Base-by-base conservation (phyloP, 1,140 invertebrate genomes). In the Odontomachus brunneus region DNA sequence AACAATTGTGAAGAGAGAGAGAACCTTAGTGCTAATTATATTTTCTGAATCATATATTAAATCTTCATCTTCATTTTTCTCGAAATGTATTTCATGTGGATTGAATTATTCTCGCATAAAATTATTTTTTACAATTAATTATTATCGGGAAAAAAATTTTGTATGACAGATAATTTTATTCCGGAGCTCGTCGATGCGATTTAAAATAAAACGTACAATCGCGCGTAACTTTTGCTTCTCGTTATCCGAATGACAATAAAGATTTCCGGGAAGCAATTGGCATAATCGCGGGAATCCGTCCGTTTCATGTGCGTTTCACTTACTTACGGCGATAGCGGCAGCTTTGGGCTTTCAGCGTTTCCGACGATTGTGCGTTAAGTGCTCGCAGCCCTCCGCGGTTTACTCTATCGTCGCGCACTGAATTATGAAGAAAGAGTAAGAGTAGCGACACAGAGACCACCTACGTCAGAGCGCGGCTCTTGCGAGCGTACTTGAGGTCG, bases 341-440 rank as follows among this genome's bases (percentile, higher is more conserved):
- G 55, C 33, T 49, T 57, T 22, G 9, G 9, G 33, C 69, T 57
- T 44, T 14, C 57, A 67, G 15, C 26, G 3, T 78, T 78, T 57
- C 60, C 49, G 51, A 33, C 49, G 9, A 11, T 17, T n/a, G 38
- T 69, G 65, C 22, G 9, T 33, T 69, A 59, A 80, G 51, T 55
- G 75, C 65, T 57, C 57, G 33, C 22, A 57, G 55, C 33, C 51
- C 7, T 29, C 5, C 51, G 53, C 5, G n/a, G 0, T 24, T 38
- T 9, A 29, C 38, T 71, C 22, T 80, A 59, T 80, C 65, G 29
- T 48, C 26, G 12, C 38, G 24, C 29, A 14, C n/a, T 69, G 38
- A 80, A 69, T 80, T 69, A 57, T 17, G 51, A 78, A 78, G 51
- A 78, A 78, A 17, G 9, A 12, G n/a, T 44, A 78, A 80, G 33